phyloP scores from a whole-genome alignment of 2,113 vertebrate species.

The Mungos mungo region DNA sequence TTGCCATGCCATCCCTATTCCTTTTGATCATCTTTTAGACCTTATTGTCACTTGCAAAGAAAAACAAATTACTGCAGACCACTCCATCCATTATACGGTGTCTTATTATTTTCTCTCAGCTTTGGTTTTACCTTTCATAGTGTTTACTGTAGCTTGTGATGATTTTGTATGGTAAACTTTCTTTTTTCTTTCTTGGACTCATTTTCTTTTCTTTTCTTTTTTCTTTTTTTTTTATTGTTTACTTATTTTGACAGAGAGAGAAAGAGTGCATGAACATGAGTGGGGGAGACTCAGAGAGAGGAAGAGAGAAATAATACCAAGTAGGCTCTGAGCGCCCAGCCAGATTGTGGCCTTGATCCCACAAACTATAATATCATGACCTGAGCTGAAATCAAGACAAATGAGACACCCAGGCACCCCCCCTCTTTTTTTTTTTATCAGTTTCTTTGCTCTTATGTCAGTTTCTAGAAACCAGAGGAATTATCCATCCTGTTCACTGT shows the following conservation, averaged over 20 bases:
- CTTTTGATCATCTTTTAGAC: not conserved
- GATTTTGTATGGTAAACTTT: not conserved
- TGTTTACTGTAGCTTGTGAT: not conserved
- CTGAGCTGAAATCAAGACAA: too few relatives aligned
- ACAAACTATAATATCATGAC: too few relatives aligned
- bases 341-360: too few relatives aligned
- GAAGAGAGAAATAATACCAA: too few relatives aligned
- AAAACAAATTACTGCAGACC: not conserved
- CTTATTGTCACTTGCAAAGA: not conserved
- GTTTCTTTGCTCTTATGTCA: not conserved
- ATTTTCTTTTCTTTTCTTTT: too few relatives aligned
- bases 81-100: not conserved
- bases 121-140: not conserved
- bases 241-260: too few relatives aligned
- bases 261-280: too few relatives aligned
- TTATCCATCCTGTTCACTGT: not conserved
- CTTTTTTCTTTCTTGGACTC: not conserved
- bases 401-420: too few relatives aligned
- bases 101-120: not conserved
- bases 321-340: too few relatives aligned
- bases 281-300: too few relatives aligned
- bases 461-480: not conserved
- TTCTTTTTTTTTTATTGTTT: too few relatives aligned
- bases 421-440: not conserved
- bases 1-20: fast-evolving